Conservation (phyloP, 1,140 invertebrate genomes). For the Brachionus plicatilis region DNA sequence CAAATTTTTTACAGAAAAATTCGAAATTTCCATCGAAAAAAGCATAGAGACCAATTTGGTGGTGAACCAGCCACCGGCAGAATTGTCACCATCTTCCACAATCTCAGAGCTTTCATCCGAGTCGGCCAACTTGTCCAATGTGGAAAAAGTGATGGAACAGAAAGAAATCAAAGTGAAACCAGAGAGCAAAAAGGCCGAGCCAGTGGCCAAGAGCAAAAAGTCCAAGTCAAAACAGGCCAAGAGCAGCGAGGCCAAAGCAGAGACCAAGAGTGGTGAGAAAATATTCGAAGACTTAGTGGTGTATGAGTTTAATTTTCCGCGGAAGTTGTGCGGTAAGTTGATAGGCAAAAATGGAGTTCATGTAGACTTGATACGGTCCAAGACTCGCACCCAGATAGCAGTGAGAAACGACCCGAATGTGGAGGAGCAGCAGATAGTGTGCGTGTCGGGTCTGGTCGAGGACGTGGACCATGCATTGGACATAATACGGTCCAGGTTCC, state of each 20-base stretch:
- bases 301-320: constrained; percentile 74
- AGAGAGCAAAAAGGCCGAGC: neutral
- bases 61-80: neutral
- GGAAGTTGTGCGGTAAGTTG: constrained; percentile 70
- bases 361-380: constrained; percentile 71
- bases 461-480: constrained; percentile 72
- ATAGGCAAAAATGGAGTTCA: constrained; percentile 78
- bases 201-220: neutral
- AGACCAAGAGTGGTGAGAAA: neutral
- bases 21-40: constrained; percentile 1
- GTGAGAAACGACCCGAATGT: constrained; percentile 71
- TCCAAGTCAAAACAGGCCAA: neutral
- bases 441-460: constrained; percentile 61
- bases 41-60: neutral
- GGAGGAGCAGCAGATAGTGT: constrained; percentile 69
- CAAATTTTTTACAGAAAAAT: neutral
- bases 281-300: constrained; percentile 43
- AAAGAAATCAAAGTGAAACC: neutral
- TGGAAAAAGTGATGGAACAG: neutral
- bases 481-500: constrained; percentile 76
- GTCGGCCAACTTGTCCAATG: neutral
- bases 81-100: neutral
- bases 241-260: neutral
- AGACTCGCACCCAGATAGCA: constrained; percentile 69
- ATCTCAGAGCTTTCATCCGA: neutral